Percentiles rank a stretch among this genome's conserved stretches.
Evolutionary conservation across 2,113 vertebrate genomes (phyloP).

Genomic region (Pterocles gutturalis): DNA sequence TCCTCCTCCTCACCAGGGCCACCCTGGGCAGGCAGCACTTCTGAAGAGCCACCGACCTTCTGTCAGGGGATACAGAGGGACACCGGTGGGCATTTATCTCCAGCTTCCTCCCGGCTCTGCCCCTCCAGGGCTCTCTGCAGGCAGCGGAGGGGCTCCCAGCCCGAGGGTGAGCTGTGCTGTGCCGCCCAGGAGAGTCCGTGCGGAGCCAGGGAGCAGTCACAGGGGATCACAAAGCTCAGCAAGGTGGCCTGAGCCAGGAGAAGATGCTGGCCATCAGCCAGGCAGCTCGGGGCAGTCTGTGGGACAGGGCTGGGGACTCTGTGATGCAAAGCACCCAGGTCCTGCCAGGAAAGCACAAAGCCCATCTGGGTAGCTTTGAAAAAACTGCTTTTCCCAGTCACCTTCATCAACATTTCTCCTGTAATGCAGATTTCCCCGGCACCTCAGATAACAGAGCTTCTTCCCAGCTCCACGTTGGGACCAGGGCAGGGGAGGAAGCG

Average conservation of each 20-base stretch:
- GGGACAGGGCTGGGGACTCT: background rate
- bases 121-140: background rate
- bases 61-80: background rate
- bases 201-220: accelerated
- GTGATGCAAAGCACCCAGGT: background rate
- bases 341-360: background rate
- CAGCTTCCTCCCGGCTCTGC: background rate
- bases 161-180: background rate
- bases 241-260: background rate
- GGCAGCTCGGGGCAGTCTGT: background rate
- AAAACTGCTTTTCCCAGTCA: background rate
- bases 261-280: background rate
- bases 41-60: background rate
- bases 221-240: background rate
- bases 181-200: background rate
- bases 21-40: background rate
- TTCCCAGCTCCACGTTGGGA: background rate
- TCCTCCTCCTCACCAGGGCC: background rate
- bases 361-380: background rate
- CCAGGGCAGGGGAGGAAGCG: background rate
- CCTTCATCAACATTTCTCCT: background rate
- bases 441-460: background rate
- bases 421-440: background rate
- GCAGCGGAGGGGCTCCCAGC: accelerated
- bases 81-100: accelerated